Base-by-base conservation (phyloP, 1,140 invertebrate species). In the Pararge aegeria region DNA sequence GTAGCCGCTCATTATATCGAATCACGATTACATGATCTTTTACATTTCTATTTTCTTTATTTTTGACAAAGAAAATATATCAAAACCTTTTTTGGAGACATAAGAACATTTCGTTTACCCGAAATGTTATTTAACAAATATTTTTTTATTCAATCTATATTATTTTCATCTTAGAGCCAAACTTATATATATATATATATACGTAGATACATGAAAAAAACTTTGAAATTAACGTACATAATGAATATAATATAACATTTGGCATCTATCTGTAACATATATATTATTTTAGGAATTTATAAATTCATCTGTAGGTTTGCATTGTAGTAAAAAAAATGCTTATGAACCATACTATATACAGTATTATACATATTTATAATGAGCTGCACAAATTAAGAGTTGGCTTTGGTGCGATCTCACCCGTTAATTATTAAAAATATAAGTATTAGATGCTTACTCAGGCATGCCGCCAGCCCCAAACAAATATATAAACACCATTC, bases 251-350 rank as follows among this genome's bases (percentile, higher is more conserved):
- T 42, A 42, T 42, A 42, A 18, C 18, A 42, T 42, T 42, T 42
- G 38, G 38, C 38, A 42, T 42, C 16, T 15, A 42, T 42, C 16
- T 42, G 38, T 42, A 42, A 42, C 13, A 6, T 42, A 42, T 12
- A 10, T 42, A 7, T 42, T 16, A 42, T 18, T 15, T 42, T 18
- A 16, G 16, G 38, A 42, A 42, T 42, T 42, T 16, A 42, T 15
- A 42, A 34, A 34, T 34, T 34, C 2, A 34, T 34, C 15, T 18
- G 38, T 42, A 16, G n/a, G 5, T 2, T 42, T 6, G 13, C 18
- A 18, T 16, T 42, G 12, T 42, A 42, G 38, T 42, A 42, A 42
- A 42, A 42, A n/a, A 42, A 42, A 42, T 42, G 13, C 16, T 42
- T 42, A 42, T 40, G 37, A 42, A 2, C 3, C n/a, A 13, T 42